Base-by-base conservation (phyloP, 2,113 vertebrate genomes). In the Manacus vitellinus region DNA sequence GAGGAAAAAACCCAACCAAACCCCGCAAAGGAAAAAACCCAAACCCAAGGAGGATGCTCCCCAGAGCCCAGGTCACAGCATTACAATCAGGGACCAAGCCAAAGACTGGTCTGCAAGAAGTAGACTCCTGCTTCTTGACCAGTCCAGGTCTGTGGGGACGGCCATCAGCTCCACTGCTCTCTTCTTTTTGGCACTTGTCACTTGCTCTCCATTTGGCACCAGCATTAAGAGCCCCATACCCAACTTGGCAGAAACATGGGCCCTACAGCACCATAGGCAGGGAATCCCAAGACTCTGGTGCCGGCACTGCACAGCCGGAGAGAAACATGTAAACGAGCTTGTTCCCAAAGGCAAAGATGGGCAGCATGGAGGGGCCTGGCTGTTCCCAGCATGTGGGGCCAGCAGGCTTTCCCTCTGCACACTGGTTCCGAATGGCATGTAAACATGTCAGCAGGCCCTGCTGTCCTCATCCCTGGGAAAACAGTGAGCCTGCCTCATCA, bases 111-210 rank as follows among this genome's bases (percentile, higher is more conserved):
- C 22, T 63, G 56, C 35, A 84, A 90, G 72, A 83, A 83, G 71
- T 58, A 63, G 73, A 59, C 73, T 84, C 56, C 88, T 73, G 83
- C 61, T 65, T 82, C 91, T 72, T 37, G 28, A 67, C 73, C 4
- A 5, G 62, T 91, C 67, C 75, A 59, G 58, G 62, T 73, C 83
- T 7, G 28, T 13, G 23, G 63, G 77, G 66, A 76, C 21, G n/a
- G 54, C 65, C 72, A 54, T 46, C 17, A 3, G 49, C 55, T 68
- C 87, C 4, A 2, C 62, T 78, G 90, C 77, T 77, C 62, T 62
- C 30, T 66, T 72, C 39, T 75, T 94, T 96, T 97, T 97, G 97
- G 96, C 96, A 97, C 96, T 96, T 95, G 89, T 79, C 85, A 66
- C 83, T 96, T 44, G 91, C 76, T 95, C 81, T 91, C 91, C 41